phyloP scores from a whole-genome alignment of 92 coral and sea anemone genomes.

The Nematostella vectensis region DNA sequence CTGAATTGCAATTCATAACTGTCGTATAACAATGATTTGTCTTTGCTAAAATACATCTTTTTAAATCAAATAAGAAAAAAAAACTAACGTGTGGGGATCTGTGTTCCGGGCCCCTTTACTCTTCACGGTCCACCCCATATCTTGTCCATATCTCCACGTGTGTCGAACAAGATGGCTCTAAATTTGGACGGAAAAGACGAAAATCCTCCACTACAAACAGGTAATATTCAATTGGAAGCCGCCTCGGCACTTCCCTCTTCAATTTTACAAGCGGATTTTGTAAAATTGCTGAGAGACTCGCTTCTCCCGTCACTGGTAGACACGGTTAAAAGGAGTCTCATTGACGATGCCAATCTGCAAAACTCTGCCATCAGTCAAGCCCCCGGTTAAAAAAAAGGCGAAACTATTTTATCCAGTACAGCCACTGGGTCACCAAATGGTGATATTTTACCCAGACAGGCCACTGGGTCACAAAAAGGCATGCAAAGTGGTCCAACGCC shows the following conservation, averaged over 20 bases:
- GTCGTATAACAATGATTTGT: conserved; percentile 33
- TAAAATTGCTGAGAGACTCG: neutral
- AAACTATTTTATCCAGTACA: neutral
- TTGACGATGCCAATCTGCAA: neutral
- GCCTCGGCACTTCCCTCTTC: neutral
- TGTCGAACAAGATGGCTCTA: neutral
- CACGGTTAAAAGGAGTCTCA: neutral
- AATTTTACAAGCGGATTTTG: neutral
- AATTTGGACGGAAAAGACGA: conserved; percentile 6
- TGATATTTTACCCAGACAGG: neutral
- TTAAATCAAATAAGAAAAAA: neutral
- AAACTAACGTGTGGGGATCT: neutral
- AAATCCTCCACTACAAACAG: conserved; percentile 3
- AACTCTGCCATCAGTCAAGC: neutral
- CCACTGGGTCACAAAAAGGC: conserved; percentile 11
- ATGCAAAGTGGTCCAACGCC: conserved; percentile 1
- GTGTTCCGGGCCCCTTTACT: conserved; percentile 11
- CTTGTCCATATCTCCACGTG: conserved; percentile 26
- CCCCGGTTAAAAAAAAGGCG: neutral
- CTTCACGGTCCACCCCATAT: neutral
- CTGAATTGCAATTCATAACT: conserved; percentile 33
- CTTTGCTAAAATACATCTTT: conserved; percentile 18
- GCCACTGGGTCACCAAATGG: conserved; percentile 14
- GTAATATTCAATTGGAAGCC: conserved; percentile 2
- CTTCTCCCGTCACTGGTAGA: neutral